Evolutionary conservation across 2,113 vertebrate species (phyloP).

Genomic region (Neolamprologus variostigma): DNA sequence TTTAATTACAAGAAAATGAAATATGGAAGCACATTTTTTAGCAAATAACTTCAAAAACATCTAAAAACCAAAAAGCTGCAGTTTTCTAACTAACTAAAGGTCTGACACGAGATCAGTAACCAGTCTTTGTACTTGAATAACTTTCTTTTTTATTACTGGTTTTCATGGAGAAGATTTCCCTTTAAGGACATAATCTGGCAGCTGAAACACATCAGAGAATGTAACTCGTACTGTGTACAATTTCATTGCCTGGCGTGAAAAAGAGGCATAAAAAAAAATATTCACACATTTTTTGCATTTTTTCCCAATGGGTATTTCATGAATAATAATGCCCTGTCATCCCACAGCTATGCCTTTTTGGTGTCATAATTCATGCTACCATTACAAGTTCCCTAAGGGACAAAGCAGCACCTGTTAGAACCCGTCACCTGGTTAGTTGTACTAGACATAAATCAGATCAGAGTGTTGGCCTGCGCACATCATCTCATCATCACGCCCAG

Average conservation of each 20-base stretch:
- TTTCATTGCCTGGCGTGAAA: background rate
- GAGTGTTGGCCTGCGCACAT: background rate
- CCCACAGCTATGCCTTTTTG: conserved; percentile 1
- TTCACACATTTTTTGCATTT: background rate
- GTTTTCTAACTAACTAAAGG: background rate
- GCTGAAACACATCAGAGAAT: background rate
- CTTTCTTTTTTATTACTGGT: background rate
- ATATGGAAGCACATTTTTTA: background rate
- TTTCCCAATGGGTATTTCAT: background rate
- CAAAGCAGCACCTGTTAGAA: conserved; percentile 30
- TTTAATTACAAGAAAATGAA: background rate
- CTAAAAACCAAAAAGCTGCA: background rate
- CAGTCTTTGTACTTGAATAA: background rate
- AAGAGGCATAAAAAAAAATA: background rate
- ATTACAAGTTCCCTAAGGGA: background rate
- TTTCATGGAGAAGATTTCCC: background rate
- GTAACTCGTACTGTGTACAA: background rate
- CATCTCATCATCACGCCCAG: background rate
- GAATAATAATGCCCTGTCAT: conserved; percentile 18
- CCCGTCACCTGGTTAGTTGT: conserved; percentile 18
- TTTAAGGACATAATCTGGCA: background rate
- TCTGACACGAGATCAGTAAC: background rate
- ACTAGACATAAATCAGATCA: background rate
- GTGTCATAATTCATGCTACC: background rate
- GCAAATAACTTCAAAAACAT: background rate